Percentiles rank a stretch among this genome's conserved stretches.
Conservation (phyloP, 2,797 vertebrate genomes). For the Dendrocincla fuliginosa region DNA sequence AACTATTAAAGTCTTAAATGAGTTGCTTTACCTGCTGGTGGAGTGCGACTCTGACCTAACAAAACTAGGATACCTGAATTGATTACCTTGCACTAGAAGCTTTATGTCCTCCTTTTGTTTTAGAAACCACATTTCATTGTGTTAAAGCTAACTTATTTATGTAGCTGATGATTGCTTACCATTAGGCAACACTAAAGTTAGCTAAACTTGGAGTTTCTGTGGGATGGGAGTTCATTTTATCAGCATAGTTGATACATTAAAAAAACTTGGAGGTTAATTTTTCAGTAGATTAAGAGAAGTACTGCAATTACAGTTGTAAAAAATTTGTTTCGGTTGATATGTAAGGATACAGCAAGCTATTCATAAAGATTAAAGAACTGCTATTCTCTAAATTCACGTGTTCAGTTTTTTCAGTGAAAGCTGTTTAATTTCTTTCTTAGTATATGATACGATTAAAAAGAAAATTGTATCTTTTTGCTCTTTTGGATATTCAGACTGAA, state of each 20-base stretch:
- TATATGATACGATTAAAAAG: not conserved
- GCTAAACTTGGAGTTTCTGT: not conserved
- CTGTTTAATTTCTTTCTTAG: not conserved
- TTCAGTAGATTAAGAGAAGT: not conserved
- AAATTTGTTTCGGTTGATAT: not conserved
- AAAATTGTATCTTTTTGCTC: not conserved
- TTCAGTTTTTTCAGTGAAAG: not conserved
- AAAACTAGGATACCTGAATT: not conserved
- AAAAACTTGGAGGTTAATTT: not conserved
- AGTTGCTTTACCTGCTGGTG: not conserved
- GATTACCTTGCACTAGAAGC: not conserved
- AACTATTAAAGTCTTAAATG: not conserved
- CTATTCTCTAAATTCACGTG: not conserved
- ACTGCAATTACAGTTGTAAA: not conserved
- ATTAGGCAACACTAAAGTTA: not conserved
- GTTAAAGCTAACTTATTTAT: not conserved
- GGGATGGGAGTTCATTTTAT: not conserved
- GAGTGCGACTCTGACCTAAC: not conserved
- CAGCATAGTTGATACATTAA: not conserved
- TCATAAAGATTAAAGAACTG: not conserved
- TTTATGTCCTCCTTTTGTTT: not conserved
- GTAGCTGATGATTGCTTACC: not conserved
- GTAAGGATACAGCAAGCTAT: not conserved
- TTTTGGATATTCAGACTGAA: not conserved
- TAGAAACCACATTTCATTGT: not conserved